Base-by-base conservation (phyloP, 2,797 vertebrate species). In the Tarsius wallacei region DNA sequence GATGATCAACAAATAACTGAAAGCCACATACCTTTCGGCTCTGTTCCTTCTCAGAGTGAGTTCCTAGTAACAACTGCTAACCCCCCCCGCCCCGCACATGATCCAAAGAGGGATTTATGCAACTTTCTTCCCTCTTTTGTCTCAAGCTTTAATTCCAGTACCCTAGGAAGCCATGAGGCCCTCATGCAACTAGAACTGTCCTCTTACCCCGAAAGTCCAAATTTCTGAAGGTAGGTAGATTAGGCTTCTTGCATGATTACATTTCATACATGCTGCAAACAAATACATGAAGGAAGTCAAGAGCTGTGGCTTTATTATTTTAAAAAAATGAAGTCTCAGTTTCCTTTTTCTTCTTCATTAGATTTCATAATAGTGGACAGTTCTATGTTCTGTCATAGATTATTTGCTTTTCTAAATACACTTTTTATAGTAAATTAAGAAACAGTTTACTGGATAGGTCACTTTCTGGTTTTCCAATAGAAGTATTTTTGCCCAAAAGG, bases 401-500 rank as follows among this genome's bases (percentile, higher is more conserved):
- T 91, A 93, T 94, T 97, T 96, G 86, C 63, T 93, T 97, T 97
- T 94, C 82, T 88, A 93, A 97, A 97, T 61, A 89, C 1, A 94
- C 49, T 87, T 88, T 97, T 96, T 96, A 87, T 17, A 95, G 90
- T 97, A 96, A 97, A 94, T 93, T 93, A 97, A 96, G 42, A 96
- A 95, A n/a, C 4, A 68, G 91, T 95, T 95, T 94, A 95, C 89
- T 96, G 78, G 96, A 95, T 83, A 88, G 63, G 86, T 95, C 93
- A 95, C 57, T 96, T 97, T 89, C 76, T 96, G 51, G 80, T 94
- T 96, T 97, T 98, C 81, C 93, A 96, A 8, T 76, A 90, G 90
- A 88, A 98, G 47, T 92, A 90, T 88, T 96, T 96, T 97, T 96
- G 78, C 78, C 90, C 82, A 95, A 83, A 97, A 47, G 77, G 85